Conservation (phyloP, 2,888 invertebrate species). For the Troides aeacus region DNA sequence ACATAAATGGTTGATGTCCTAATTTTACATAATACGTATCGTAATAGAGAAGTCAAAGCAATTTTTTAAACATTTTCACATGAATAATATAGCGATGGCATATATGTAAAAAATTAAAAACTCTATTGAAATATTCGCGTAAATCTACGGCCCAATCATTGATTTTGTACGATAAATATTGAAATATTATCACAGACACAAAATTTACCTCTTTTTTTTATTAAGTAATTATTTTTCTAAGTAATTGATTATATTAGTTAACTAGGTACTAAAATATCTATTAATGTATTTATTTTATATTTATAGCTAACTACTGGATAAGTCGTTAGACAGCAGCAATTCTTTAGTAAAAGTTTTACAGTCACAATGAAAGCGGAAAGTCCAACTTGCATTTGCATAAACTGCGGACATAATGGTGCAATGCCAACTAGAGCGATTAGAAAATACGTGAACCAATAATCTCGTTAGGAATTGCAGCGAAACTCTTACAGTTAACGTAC, state of each 20-base stretch:
- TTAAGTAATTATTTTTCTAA: background rate
- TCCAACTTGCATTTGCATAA: slow-evolving; percentile 25
- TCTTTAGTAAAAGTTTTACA: slow-evolving; percentile 18
- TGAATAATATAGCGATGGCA: background rate
- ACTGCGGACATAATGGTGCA: slow-evolving; percentile 15
- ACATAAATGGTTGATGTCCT: slow-evolving; percentile 51
- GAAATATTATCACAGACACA: too few species aligned
- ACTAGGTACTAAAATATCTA: background rate
- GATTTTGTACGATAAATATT: too few species aligned
- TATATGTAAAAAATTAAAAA: background rate
- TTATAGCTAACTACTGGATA: background rate
- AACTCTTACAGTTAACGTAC: slow-evolving; percentile 22
- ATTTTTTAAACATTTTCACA: background rate
- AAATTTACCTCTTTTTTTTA: too few species aligned
- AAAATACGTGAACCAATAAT: slow-evolving; percentile 24
- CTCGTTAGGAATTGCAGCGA: slow-evolving; percentile 30
- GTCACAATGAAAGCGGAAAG: slow-evolving; percentile 11
- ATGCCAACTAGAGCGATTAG: slow-evolving; percentile 19
- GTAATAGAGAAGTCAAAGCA: slow-evolving; percentile 13
- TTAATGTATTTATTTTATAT: background rate
- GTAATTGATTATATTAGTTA: background rate
- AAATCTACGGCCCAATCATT: too few species aligned
- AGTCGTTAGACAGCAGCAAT: slow-evolving; percentile 3
- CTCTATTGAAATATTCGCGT: background rate
- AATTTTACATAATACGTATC: slow-evolving; percentile 41